Evolutionary conservation across 2,797 vertebrate species (phyloP).

Genomic region (Myotis daubentonii): DNA sequence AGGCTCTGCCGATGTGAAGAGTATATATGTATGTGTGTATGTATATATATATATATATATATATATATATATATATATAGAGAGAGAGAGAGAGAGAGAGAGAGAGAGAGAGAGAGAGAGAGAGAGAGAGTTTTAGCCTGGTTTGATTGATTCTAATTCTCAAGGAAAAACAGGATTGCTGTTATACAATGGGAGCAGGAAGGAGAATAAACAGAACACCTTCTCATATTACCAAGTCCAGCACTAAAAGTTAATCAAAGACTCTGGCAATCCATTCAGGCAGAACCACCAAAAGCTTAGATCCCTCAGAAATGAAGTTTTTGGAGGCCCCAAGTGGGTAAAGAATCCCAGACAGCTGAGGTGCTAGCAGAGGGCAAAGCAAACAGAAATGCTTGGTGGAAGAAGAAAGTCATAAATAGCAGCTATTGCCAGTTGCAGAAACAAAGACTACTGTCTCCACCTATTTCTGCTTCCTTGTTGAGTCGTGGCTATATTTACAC

Average conservation of each 20-base stretch:
- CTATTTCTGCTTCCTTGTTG: background rate
- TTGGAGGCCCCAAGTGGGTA: background rate
- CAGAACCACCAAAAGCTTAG: conserved; percentile 62
- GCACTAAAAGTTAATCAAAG: conserved; percentile 58
- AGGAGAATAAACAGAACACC: conserved; percentile 60
- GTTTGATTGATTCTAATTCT: conserved; percentile 39
- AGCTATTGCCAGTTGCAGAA: background rate
- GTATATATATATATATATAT: too few relatives aligned
- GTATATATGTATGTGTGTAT: background rate
- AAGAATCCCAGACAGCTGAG: conserved; percentile 52
- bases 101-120: background rate
- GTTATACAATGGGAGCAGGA: background rate
- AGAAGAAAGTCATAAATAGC: conserved; percentile 49
- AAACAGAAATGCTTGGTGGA: conserved; percentile 51
- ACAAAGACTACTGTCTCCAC: conserved; percentile 1
- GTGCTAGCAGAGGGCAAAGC: conserved; percentile 33
- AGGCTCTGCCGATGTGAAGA: background rate
- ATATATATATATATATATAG: too few relatives aligned
- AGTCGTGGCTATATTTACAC: background rate
- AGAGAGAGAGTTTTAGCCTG: background rate
- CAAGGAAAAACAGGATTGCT: conserved; percentile 38
- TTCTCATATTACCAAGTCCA: conserved; percentile 62
- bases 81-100: background rate
- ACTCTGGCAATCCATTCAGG: conserved; percentile 53
- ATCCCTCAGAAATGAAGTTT: conserved; percentile 29